Conservation (phyloP, 1,140 invertebrate genomes). For the Conus betulinus region DNA sequence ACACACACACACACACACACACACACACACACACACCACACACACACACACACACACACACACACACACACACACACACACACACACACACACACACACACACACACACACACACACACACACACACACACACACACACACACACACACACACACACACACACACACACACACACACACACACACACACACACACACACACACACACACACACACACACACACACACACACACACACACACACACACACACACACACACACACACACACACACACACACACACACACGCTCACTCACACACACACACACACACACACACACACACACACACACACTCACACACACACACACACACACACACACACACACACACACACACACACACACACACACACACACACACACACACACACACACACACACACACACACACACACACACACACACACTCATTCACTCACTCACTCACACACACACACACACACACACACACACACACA, state of each 20-base stretch:
- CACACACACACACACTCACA: neutral
- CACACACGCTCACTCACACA: neutral
- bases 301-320: neutral
- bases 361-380: slow-evolving; percentile 10
- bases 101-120: neutral
- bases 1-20: too few relatives aligned
- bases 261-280: slow-evolving; percentile 10
- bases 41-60: neutral
- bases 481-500: neutral
- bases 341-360: neutral
- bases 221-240: slow-evolving; percentile 10
- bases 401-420: neutral
- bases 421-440: too few relatives aligned
- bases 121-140: slow-evolving; percentile 6
- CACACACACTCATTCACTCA: neutral
- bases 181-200: neutral
- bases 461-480: neutral
- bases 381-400: slow-evolving; percentile 4
- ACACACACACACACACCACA: too few relatives aligned
- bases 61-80: neutral
- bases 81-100: neutral
- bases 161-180: neutral
- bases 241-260: slow-evolving; percentile 10
- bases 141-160: neutral
- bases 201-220: neutral